Evolutionary conservation across 2,113 vertebrate genomes (phyloP), one percentile per base, ranked within the genome.

Genomic region (Notothenia rossii): DNA sequence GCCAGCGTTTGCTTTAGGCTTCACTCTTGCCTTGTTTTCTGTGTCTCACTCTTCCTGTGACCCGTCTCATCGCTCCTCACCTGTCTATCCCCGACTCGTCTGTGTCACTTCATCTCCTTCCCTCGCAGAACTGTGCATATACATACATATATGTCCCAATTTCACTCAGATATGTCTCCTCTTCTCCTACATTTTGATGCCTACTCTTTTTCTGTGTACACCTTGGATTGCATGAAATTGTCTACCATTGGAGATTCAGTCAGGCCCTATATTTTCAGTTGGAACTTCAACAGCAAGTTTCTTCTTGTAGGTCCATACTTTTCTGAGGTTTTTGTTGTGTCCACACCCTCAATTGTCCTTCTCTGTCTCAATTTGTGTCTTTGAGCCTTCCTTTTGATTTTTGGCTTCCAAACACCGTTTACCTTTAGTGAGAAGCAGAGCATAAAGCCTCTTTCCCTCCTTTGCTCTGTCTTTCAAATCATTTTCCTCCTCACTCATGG

Each of bases 91-190:
- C 25, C 40, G 50, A 29, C 69, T 43, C 22, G 0, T 72, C 62
- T 84, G 46, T 73, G 76, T 83, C 81, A 67, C 67, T 79, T 75
- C 48, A 67, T 79, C 78, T 85, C 54, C 15, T 66, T 33, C 55
- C 43, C 71, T 80, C 56, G 60, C 68, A 77, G 49, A 80, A 53
- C 54, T 3, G 0, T 36, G 55, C 60, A 69, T n/a, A n/a, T n/a
- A n/a, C n/a, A n/a, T n/a, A n/a, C n/a, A n/a, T n/a, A n/a, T n/a
- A n/a, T n/a, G n/a, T n/a, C 48, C 63, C 48, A 15, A 43, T 83
- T 75, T 70, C 55, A 40, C 56, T 59, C 53, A 20, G 60, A 79
- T 64, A 67, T 84, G 63, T 72, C 61, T 84, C 79, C 48, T 75
- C 58, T 65, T 50, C 70, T 75, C 84, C 83, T 75, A 84, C 73